Base-by-base conservation (phyloP, 2,888 invertebrate genomes). In the Euphydryas editha region DNA sequence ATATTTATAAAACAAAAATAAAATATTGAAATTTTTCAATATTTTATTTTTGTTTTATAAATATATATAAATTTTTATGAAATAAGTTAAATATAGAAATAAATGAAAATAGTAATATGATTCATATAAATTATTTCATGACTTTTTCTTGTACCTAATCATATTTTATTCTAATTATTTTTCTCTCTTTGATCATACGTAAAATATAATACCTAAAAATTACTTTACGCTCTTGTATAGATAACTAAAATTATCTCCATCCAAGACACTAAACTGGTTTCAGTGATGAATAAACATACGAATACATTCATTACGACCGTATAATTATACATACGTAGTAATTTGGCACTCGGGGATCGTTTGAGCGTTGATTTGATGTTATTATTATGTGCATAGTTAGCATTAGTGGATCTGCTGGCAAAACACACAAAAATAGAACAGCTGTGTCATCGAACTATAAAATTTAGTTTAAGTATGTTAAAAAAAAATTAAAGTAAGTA, bases 281-380 rank as follows among this genome's bases (percentile, higher is more conserved):
- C 65, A 72, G 75, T 76, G 49, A 49, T 49, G 49, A 49, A 49
- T 49, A 49, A 49, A 78, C 46, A 46, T 77, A 76, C 78, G 77
- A 68, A 71, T 67, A 61, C 70, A 79, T 76, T 76, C 76, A 78
- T 80, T 74, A 73, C 65, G 83, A 81, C 82, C 83, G 75, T 79
- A 83, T 86, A 84, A 88, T 85, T 86, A 83, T 84, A 81, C 84
- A 84, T 82, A 78, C 79, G 78, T 74, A 77, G 79, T 77, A 80
- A 83, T 82, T 82, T 79, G 74, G 74, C 74, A 72, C 71, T 56
- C 68, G 66, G 66, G 74, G 68, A 71, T 70, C 73, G 77, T 81
- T 82, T 73, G 66, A 63, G 72, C 63, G 55, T 58, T 70, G 68
- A 70, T 65, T 63, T 61, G 44, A 54, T 58, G 60, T 60, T 68